These are phyloP conservation scores for Pterocles gutturalis DNA, from an alignment of 2,113 vertebrate species.

Conservation along the genomic window DNA sequence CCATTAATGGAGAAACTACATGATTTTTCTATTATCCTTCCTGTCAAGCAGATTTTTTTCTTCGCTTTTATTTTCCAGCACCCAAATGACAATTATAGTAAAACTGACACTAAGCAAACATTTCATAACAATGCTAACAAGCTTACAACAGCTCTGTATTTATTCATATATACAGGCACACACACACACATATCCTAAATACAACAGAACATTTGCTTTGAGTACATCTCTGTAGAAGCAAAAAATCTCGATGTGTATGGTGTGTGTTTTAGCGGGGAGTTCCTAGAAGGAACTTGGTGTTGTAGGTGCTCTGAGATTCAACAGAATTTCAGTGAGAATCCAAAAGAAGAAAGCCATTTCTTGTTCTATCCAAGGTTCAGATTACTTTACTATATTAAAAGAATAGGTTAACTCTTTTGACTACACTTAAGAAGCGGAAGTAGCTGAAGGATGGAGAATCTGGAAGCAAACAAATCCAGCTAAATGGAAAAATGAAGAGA, in stretches of 20 bases:
- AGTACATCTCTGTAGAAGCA: conserved; percentile 29
- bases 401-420: neutral
- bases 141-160: conserved; percentile 31
- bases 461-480: neutral
- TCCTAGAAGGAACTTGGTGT: neutral
- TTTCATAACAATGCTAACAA: conserved; percentile 44
- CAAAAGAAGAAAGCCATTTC: neutral
- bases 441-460: neutral
- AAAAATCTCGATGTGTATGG: conserved; percentile 6
- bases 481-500: neutral
- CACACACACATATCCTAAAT: conserved; percentile 44
- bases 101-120: conserved; percentile 45
- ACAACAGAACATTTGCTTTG: conserved; percentile 43
- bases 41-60: conserved; percentile 33
- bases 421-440: neutral
- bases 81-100: conserved; percentile 41
- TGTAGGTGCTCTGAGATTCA: neutral
- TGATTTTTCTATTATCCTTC: conserved; percentile 24
- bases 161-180: conserved; percentile 16
- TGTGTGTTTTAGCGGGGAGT: conserved; percentile 2
- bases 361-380: neutral
- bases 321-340: neutral
- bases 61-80: conserved; percentile 55
- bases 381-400: neutral
- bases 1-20: conserved; percentile 24